These are phyloP conservation scores for Agrotis exclamationis DNA, from an alignment of 2,888 invertebrate genomes.

Conservation along the genomic window DNA sequence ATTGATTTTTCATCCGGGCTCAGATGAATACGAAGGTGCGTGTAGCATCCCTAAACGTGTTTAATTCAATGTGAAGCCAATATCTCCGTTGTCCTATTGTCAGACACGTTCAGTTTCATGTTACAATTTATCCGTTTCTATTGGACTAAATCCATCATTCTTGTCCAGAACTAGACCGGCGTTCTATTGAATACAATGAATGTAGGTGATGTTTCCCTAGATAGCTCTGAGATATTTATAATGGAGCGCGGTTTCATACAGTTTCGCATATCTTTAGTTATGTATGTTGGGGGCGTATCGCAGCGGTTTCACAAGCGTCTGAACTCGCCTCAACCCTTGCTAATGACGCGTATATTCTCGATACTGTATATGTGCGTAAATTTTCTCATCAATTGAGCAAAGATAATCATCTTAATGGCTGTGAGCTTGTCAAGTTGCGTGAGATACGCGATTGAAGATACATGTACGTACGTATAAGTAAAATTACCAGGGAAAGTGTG, in stretches of 20 bases:
- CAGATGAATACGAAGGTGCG: no score
- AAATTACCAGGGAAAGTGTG: conserved; percentile 48
- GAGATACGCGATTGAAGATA: conserved; percentile 44
- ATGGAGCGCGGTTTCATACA: conserved; percentile 32
- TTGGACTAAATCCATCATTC: conserved; percentile 48
- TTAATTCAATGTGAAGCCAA: conserved; percentile 1
- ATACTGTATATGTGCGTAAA: conserved; percentile 37
- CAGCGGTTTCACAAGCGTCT: conserved; percentile 42
- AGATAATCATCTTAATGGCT: conserved; percentile 51
- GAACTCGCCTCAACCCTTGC: conserved; percentile 46
- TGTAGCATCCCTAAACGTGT: conserved; percentile 5
- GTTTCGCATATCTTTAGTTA: conserved; percentile 21
- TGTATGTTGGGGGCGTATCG: conserved; percentile 16
- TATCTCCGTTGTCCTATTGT: conserved; percentile 18
- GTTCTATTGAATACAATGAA: conserved; percentile 41
- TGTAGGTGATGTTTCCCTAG: conserved; percentile 54
- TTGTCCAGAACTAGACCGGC: conserved; percentile 44
- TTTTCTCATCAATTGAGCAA: conserved; percentile 48
- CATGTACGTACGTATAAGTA: conserved; percentile 15
- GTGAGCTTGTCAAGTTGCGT: conserved; percentile 51
- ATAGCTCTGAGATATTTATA: conserved; percentile 46
- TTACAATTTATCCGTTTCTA: conserved; percentile 42
- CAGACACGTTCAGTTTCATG: conserved; percentile 23
- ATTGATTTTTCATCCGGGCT: no score
- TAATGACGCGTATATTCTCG: conserved; percentile 42